phyloP scores from a whole-genome alignment of 2,113 vertebrate genomes.

The Coptodon bakossiorum region DNA sequence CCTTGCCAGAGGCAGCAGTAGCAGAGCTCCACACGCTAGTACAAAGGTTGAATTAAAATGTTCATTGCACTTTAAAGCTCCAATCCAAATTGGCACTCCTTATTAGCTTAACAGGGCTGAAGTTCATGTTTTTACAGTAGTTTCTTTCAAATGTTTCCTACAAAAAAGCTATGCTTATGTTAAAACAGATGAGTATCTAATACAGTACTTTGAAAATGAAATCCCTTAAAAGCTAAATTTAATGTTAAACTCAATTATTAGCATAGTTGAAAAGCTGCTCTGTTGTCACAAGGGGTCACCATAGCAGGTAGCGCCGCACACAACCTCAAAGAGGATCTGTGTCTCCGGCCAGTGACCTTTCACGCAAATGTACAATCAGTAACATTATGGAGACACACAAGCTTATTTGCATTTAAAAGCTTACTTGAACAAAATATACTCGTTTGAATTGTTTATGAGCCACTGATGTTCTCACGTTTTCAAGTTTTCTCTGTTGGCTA shows the following conservation, averaged over 20 bases:
- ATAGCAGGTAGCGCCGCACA: background rate
- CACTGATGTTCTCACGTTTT: background rate
- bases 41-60: constrained; percentile 9
- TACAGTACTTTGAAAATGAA: background rate
- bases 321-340: background rate
- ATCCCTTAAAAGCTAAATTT: background rate
- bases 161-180: background rate
- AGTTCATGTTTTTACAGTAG: background rate
- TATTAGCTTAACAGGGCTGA: background rate
- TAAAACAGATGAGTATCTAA: background rate
- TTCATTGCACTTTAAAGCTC: constrained; percentile 13
- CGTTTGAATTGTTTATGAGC: background rate
- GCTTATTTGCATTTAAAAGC: background rate
- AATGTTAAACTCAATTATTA: background rate
- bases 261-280: background rate
- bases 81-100: background rate
- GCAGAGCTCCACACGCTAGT: background rate
- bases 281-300: background rate
- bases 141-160: background rate
- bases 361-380: background rate
- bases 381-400: background rate
- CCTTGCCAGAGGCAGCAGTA: background rate
- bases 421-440: background rate
- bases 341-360: background rate
- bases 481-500: background rate